A percentile compares a stretch with the other conserved stretches of the same genome.
Conservation (phyloP, 2,888 invertebrate genomes). For the Lasioglossum leucozonium region DNA sequence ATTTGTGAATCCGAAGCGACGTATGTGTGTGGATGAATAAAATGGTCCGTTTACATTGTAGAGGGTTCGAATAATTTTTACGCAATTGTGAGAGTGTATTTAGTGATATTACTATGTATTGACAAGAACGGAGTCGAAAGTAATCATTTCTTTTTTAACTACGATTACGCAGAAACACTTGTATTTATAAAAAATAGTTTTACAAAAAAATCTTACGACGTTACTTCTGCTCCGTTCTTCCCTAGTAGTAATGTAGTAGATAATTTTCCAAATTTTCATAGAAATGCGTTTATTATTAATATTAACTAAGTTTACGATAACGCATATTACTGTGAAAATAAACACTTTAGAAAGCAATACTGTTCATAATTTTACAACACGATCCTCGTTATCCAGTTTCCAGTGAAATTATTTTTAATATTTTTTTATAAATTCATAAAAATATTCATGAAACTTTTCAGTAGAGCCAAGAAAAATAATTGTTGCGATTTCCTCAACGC, state of each 20-base stretch:
- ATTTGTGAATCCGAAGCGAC: not conserved
- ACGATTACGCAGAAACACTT: too few relatives aligned
- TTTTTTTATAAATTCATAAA: not conserved
- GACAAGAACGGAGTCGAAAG: too few relatives aligned
- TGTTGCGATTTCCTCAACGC: not conserved
- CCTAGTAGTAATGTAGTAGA: too few relatives aligned
- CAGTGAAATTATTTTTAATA: not conserved
- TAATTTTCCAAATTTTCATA: not conserved
- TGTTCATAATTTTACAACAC: not conserved
- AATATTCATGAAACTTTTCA: not conserved
- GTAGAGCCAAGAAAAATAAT: not conserved
- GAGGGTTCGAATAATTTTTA: constrained; percentile 22
- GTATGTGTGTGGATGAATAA: not conserved
- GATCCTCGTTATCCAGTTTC: not conserved
- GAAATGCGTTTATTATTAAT: constrained; percentile 6
- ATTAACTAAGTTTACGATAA: constrained; percentile 14
- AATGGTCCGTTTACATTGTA: constrained; percentile 55
- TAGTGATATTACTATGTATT: too few relatives aligned
- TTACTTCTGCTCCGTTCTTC: too few relatives aligned
- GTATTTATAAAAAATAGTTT: too few relatives aligned
- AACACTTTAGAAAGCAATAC: constrained; percentile 36
- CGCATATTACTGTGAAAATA: constrained; percentile 30
- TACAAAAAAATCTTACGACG: too few relatives aligned
- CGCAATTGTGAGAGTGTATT: too few relatives aligned
- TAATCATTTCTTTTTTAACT: too few relatives aligned